phyloP scores from a whole-genome alignment of 2,888 invertebrate genomes.

The Entomobrya proxima region DNA sequence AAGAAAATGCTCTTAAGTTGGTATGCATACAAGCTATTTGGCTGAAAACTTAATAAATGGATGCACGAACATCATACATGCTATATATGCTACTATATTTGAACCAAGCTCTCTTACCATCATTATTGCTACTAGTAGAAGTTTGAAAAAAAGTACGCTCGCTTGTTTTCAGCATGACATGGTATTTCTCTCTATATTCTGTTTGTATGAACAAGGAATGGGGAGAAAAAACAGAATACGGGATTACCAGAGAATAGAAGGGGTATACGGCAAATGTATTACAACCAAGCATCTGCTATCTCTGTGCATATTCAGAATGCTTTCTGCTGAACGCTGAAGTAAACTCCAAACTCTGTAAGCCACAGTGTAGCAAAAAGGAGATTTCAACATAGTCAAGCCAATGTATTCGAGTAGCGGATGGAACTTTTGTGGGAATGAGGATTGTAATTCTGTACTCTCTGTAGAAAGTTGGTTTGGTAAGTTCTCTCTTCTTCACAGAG shows the following conservation, averaged over 20 bases:
- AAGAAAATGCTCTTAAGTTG: neutral
- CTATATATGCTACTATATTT: neutral
- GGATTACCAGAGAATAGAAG: neutral
- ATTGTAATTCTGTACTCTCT: neutral
- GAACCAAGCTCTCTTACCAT: conserved; percentile 10
- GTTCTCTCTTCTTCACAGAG: no score
- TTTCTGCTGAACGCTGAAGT: conserved; percentile 14
- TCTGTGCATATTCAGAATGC: neutral
- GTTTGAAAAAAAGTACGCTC: conserved; percentile 23
- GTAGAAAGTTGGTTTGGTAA: conserved; percentile 5
- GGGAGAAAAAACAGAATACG: neutral
- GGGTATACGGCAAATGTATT: neutral
- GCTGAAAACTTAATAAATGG: neutral
- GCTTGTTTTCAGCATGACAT: conserved; percentile 26
- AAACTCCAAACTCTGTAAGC: neutral
- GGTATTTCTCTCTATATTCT: conserved; percentile 19
- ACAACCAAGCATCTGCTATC: conserved; percentile 5
- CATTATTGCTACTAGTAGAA: no score
- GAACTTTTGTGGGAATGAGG: conserved; percentile 22
- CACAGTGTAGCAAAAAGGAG: neutral
- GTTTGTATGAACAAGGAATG: neutral
- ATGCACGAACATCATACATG: neutral
- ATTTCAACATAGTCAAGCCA: conserved; percentile 15
- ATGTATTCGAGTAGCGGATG: neutral
- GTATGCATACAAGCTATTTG: neutral